phyloP scores from a whole-genome alignment of 2,113 vertebrate species.

The Elaphurus davidianus region DNA sequence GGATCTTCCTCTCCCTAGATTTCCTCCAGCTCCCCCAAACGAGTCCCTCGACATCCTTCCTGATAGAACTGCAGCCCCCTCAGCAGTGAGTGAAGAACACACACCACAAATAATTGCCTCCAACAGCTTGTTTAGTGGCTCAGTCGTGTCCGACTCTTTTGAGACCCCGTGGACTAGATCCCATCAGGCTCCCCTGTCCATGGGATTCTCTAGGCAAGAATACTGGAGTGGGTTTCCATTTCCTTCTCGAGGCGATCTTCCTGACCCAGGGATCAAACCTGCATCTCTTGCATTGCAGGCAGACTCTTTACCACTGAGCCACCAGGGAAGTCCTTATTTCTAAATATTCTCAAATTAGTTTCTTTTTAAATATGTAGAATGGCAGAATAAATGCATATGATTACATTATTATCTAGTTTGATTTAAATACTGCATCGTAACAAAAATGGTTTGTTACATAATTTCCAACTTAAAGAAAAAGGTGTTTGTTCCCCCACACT shows the following conservation, averaged over 20 bases:
- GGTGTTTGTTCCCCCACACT: too few species aligned
- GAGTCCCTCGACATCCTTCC: neutral
- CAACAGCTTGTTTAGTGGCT: neutral
- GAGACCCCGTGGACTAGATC: neutral
- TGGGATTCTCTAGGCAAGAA: neutral
- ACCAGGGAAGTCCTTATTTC: neutral
- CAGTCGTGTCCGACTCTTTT: neutral
- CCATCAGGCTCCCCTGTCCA: neutral
- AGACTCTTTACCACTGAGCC: neutral
- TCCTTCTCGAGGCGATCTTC: neutral
- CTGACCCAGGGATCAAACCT: neutral
- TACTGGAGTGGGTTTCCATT: neutral
- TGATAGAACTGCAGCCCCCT: conserved; percentile 16
- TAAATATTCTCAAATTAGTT: conserved; percentile 53
- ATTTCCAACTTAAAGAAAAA: neutral
- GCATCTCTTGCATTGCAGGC: neutral
- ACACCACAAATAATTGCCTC: conserved; percentile 9
- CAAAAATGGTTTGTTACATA: conserved; percentile 3
- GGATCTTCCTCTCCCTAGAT: conserved; percentile 28
- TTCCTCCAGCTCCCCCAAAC: conserved; percentile 50
- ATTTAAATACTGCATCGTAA: conserved; percentile 44
- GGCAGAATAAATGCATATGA: conserved; percentile 1
- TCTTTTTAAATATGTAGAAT: neutral
- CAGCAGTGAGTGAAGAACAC: neutral
- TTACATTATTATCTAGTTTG: conserved; percentile 19